A percentile compares a stretch with the other conserved stretches of the same genome.
Evolutionary conservation across 1,140 invertebrate genomes (phyloP).

Genomic region (Daktulosphaira vitifoliae): DNA sequence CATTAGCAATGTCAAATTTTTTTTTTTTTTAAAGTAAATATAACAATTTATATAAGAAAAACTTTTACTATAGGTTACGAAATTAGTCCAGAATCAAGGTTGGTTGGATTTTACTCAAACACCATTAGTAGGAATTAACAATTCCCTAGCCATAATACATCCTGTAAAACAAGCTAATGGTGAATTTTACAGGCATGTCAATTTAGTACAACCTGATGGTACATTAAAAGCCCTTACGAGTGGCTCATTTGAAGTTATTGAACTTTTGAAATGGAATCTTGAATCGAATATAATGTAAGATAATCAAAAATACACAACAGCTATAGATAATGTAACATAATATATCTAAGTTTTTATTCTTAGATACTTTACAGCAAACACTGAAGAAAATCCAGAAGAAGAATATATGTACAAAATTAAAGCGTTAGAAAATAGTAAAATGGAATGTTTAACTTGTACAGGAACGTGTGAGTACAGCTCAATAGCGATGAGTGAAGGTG

Average conservation of each 20-base stretch:
- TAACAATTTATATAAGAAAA: too few relatives aligned
- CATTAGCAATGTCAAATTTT: too few relatives aligned
- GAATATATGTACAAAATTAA: conserved; percentile 28
- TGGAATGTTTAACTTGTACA: conserved; percentile 45
- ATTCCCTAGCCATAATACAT: conserved; percentile 6
- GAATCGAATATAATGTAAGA: conserved; percentile 6
- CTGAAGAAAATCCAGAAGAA: conserved; percentile 42
- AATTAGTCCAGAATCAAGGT: neutral
- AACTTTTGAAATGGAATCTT: conserved; percentile 3
- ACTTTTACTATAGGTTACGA: neutral
- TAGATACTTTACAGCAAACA: conserved; percentile 61
- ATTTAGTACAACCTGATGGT: neutral
- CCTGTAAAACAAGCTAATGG: neutral
- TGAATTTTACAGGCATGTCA: neutral
- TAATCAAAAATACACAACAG: neutral
- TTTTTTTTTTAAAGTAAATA: too few relatives aligned
- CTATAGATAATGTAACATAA: too few relatives aligned
- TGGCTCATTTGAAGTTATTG: conserved; percentile 1
- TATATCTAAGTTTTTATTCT: conserved; percentile 41
- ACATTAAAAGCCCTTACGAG: neutral
- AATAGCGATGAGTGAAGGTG: conserved; percentile 55
- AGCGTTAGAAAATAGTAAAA: conserved; percentile 19
- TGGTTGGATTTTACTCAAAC: conserved; percentile 15
- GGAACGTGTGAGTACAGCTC: conserved; percentile 57
- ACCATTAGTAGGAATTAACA: neutral